Evolutionary conservation across 2,113 vertebrate genomes (phyloP).

Genomic region (Lepus europaeus): DNA sequence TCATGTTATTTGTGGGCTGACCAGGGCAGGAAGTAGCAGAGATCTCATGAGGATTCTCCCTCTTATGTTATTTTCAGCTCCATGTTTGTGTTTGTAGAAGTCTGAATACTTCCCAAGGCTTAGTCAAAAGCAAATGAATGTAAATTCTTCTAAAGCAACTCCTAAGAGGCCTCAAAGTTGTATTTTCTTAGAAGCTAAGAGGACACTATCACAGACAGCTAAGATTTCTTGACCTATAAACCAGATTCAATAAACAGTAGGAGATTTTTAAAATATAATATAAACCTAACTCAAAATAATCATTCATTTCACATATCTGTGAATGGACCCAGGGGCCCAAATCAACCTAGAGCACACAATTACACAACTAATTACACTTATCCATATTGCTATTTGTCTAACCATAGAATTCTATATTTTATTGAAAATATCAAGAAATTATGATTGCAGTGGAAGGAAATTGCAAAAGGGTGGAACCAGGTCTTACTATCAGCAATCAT

Average conservation of each 20-base stretch:
- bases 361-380: not conserved
- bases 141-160: constrained; percentile 40
- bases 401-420: not conserved
- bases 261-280: not conserved
- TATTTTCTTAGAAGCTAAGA: constrained; percentile 4
- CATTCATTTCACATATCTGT: not conserved
- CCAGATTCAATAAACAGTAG: not conserved
- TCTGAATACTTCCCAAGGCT: constrained; percentile 51
- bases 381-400: not conserved
- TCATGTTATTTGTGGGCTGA: constrained; percentile 71
- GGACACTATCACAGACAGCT: not conserved
- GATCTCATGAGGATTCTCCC: constrained; percentile 74
- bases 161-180: not conserved
- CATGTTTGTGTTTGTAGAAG: constrained; percentile 32
- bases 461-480: not conserved
- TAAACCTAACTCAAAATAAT: not conserved
- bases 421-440: not conserved
- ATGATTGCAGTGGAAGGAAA: not conserved
- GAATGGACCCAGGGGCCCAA: not conserved
- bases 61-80: constrained; percentile 68
- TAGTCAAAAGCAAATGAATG: constrained; percentile 49
- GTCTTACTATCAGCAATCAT: not conserved
- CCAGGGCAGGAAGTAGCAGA: constrained; percentile 76
- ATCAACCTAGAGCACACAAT: not conserved
- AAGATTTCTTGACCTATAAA: not conserved